Conservation (phyloP, 1,140 invertebrate genomes). For the Diorhabda sublineata region DNA sequence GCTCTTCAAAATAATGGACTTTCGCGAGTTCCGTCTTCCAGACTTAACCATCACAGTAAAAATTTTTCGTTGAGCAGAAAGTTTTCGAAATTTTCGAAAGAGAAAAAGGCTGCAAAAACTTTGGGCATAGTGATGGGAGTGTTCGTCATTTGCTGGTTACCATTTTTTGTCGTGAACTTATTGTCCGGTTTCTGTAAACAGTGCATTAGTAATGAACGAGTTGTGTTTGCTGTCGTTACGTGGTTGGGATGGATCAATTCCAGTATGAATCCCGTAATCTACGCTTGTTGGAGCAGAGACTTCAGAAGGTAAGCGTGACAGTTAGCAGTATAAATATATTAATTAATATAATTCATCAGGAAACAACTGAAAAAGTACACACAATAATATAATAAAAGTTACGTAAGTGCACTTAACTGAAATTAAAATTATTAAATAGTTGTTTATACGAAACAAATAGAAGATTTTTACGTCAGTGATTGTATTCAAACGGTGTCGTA, state of each 20-base stretch:
- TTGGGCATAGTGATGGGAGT: slow-evolving; percentile 96
- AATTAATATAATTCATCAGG: too few relatives aligned
- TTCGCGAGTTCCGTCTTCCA: slow-evolving; percentile 57
- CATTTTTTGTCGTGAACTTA: slow-evolving; percentile 96
- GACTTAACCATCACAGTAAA: slow-evolving; percentile 56
- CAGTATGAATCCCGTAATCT: slow-evolving; percentile 96
- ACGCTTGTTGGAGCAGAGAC: slow-evolving; percentile 93
- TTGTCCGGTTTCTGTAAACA: slow-evolving; percentile 84
- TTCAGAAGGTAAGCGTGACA: slow-evolving; percentile 77
- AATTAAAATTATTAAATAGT: too few relatives aligned
- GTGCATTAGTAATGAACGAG: slow-evolving; percentile 83
- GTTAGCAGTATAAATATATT: not conserved
- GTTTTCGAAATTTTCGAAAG: slow-evolving; percentile 87
- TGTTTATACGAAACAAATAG: too few relatives aligned
- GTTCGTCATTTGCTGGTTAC: slow-evolving; percentile 96
- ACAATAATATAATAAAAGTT: too few relatives aligned
- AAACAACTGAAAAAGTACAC: too few relatives aligned
- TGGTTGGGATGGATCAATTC: slow-evolving; percentile 99
- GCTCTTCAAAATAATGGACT: slow-evolving; percentile 71
- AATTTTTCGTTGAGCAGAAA: slow-evolving; percentile 87
- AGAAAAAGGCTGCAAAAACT: slow-evolving; percentile 95
- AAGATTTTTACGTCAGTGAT: too few relatives aligned
- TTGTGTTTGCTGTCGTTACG: slow-evolving; percentile 89
- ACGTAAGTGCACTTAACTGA: too few relatives aligned
- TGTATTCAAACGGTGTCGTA: too few relatives aligned